Conservation (phyloP, 2,113 vertebrate species). For the Fregata magnificens region DNA sequence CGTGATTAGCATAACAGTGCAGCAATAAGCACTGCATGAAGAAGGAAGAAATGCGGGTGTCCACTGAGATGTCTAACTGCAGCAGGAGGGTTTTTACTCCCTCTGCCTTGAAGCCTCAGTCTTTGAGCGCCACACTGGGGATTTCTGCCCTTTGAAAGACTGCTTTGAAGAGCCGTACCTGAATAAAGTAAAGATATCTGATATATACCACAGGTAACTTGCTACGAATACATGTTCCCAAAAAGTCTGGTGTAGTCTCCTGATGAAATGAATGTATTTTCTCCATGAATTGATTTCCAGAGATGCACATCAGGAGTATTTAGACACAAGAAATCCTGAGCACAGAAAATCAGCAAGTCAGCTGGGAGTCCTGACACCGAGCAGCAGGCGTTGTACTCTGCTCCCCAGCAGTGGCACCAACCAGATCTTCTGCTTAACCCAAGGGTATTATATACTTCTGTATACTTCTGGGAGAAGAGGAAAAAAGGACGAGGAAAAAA, state of each 20-base stretch:
- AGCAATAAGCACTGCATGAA: neutral
- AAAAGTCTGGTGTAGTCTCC: neutral
- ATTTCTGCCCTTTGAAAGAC: conserved; percentile 5
- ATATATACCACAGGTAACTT: neutral
- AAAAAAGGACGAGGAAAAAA: neutral
- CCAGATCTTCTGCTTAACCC: neutral
- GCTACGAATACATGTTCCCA: neutral
- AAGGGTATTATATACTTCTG: too few relatives aligned
- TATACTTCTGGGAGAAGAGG: neutral
- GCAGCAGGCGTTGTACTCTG: neutral
- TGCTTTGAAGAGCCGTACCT: neutral
- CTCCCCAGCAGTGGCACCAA: neutral
- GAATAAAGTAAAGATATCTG: neutral
- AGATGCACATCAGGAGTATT: neutral
- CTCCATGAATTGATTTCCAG: neutral
- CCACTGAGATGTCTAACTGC: neutral
- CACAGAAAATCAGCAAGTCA: neutral
- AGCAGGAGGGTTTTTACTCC: neutral
- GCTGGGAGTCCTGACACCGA: neutral
- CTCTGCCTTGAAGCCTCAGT: neutral
- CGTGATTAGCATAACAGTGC: neutral
- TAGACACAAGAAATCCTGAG: neutral
- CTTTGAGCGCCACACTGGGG: neutral
- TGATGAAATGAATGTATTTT: neutral
- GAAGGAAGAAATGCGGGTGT: neutral